A percentile compares a stretch with the other conserved stretches of the same genome.
Conservation (phyloP, 1,140 invertebrate genomes). For the Drosophila nannoptera region DNA sequence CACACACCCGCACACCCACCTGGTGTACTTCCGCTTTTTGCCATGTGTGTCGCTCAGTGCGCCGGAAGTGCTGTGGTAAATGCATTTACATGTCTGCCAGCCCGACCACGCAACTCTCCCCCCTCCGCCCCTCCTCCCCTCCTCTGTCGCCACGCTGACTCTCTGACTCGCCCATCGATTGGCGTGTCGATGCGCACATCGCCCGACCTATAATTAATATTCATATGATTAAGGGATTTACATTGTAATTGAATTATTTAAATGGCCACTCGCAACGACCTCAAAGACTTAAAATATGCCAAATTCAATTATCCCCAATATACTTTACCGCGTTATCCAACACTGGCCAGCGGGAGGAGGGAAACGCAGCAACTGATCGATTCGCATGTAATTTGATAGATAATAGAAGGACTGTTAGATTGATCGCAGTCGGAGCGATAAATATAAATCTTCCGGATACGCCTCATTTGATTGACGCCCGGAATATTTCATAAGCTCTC, state of each 20-base stretch:
- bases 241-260: slow-evolving; percentile 69
- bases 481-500: slow-evolving; percentile 8
- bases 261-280: slow-evolving; percentile 11
- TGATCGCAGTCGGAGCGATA: too few relatives aligned
- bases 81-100: slow-evolving; percentile 61
- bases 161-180: neutral
- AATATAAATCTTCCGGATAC: too few relatives aligned
- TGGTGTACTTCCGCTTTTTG: slow-evolving; percentile 62
- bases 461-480: slow-evolving; percentile 4
- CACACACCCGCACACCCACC: slow-evolving; percentile 8
- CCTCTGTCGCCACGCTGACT: slow-evolving; percentile 10
- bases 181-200: slow-evolving; percentile 7
- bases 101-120: slow-evolving; percentile 3
- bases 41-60: slow-evolving; percentile 51
- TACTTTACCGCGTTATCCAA: slow-evolving; percentile 13
- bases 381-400: too few relatives aligned
- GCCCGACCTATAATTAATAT: slow-evolving; percentile 70
- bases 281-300: slow-evolving; percentile 13
- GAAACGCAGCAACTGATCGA: too few relatives aligned
- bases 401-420: too few relatives aligned
- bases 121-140: neutral
- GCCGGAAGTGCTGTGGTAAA: slow-evolving; percentile 69
- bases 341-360: neutral
- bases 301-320: slow-evolving; percentile 15
- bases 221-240: slow-evolving; percentile 73